phyloP scores from a whole-genome alignment of 2,888 invertebrate species.

The Drosophila hawaiiensis region DNA sequence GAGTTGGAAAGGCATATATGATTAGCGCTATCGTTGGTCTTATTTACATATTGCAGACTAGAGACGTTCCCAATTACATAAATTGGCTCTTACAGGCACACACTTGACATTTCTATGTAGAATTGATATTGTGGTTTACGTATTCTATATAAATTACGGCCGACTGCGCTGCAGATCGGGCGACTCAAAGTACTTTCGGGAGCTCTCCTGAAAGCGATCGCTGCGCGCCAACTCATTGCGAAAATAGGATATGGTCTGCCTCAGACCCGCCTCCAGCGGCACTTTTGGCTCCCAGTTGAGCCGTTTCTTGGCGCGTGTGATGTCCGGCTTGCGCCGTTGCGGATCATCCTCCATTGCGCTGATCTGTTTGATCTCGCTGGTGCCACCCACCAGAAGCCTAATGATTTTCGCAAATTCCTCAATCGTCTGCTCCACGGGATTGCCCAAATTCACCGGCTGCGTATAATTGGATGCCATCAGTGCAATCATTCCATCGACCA shows the following conservation, averaged over 20 bases:
- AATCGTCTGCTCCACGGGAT: slow-evolving; percentile 99
- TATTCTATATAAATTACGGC: slow-evolving; percentile 26
- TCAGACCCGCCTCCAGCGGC: slow-evolving; percentile 93
- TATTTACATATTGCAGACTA: slow-evolving; percentile 80
- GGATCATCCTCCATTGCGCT: slow-evolving; percentile 98
- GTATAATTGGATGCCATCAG: slow-evolving; percentile 98
- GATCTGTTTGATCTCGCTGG: slow-evolving; percentile 92
- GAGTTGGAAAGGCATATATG: slow-evolving; percentile 22
- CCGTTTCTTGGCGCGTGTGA: slow-evolving; percentile 92
- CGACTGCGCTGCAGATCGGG: slow-evolving; percentile 75
- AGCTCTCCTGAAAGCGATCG: slow-evolving; percentile 83
- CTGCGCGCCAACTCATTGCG: slow-evolving; percentile 91
- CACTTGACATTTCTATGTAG: slow-evolving; percentile 25
- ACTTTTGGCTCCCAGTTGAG: slow-evolving; percentile 97
- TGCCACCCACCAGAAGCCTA: slow-evolving; percentile 93
- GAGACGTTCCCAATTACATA: slow-evolving; percentile 66
- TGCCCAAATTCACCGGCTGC: slow-evolving; percentile 97
- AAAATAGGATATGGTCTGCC: slow-evolving; percentile 97
- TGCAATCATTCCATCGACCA: slow-evolving; percentile 96
- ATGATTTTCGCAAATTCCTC: slow-evolving; percentile 95
- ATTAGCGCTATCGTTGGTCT: slow-evolving; percentile 75
- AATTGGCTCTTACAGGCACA: slow-evolving; percentile 58
- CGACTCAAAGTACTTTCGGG: slow-evolving; percentile 83
- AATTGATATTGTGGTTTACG: slow-evolving; percentile 1
- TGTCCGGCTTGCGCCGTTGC: slow-evolving; percentile 96